phyloP scores from a whole-genome alignment of 2,113 vertebrate genomes.

The Euleptes europaea region DNA sequence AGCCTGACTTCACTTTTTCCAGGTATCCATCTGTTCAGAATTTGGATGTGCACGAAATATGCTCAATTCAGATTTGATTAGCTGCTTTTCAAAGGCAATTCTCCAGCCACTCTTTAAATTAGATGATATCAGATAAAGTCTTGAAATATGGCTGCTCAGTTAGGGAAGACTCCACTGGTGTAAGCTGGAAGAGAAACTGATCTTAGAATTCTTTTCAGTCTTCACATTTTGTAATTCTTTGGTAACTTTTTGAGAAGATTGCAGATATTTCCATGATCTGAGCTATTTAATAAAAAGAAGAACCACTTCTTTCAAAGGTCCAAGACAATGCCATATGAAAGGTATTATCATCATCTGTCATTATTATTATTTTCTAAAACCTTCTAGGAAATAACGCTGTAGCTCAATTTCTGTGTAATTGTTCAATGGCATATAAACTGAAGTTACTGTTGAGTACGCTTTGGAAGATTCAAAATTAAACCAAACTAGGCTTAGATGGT shows the following conservation, averaged over 20 bases:
- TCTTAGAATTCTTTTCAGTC: neutral
- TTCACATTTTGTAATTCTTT: neutral
- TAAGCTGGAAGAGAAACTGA: neutral
- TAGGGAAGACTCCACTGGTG: neutral
- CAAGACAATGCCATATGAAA: conserved; percentile 1
- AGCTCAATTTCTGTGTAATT: conserved; percentile 32
- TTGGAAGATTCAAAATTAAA: conserved; percentile 44
- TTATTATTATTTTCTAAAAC: conserved; percentile 32
- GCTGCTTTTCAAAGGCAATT: no score
- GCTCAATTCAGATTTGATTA: no score
- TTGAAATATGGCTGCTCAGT: neutral
- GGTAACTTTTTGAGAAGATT: conserved; percentile 9
- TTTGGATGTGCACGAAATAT: no score
- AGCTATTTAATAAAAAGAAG: conserved; percentile 1
- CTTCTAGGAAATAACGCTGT: conserved; percentile 18
- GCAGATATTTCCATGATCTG: conserved; percentile 21
- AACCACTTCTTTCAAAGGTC: neutral
- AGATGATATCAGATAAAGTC: neutral
- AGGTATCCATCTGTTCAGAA: no score
- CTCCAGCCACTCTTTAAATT: neutral
- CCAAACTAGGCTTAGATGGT: conserved; percentile 28
- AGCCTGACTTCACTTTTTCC: no score
- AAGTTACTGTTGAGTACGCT: neutral
- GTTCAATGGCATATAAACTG: conserved; percentile 36
- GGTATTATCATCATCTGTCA: conserved; percentile 1